Base-by-base conservation (phyloP, 1,140 invertebrate genomes). In the Drosophila pseudoobscura region DNA sequence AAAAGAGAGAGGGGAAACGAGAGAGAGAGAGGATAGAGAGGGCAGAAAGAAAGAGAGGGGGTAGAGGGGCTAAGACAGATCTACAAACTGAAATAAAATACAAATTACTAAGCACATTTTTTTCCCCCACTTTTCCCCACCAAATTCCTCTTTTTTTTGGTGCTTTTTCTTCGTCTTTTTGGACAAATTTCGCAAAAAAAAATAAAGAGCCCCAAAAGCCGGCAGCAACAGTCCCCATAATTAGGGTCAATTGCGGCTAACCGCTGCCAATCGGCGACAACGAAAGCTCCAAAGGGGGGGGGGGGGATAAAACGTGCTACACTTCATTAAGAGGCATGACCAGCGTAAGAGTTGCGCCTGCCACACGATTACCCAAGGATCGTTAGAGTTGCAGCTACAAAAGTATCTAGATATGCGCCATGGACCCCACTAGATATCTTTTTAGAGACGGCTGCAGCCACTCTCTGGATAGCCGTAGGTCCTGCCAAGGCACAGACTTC, bases 191-290 rank as follows among this genome's bases (percentile, higher is more conserved):
- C 71, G 73, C 52, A 54, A 26, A 24, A 3, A 24, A 24, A 24
- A 24, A 24, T 5, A 55, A 53, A 52, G 11, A 54, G 52, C 17
- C 39, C 4, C 4, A 65, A 49, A 45, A 60, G 49, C 53, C 35
- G 29, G 54, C 54, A 72, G 43, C 59, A 66, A 55, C 60, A 49
- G 41, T 13, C 59, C 58, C 59, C 58, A 74, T 82, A 80, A 80
- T 80, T 80, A 80, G 78, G 78, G 78, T 80, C 78, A 80, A 80
- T 80, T 80, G 76, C 71, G 77, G 71, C 74, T 75, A 75, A 76
- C 63, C 76, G 59, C 69, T 55, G 68, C 68, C 65, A 76, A 80
- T 68, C 29, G 56, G 39, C 57, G 51, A 80, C 59, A 60, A 76
- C 57, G 53, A 65, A 57, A 79, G 45, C 57, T 50, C 35, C 50